phyloP scores from a whole-genome alignment of 2,797 vertebrate species.

The Epinephelus malabaricus region DNA sequence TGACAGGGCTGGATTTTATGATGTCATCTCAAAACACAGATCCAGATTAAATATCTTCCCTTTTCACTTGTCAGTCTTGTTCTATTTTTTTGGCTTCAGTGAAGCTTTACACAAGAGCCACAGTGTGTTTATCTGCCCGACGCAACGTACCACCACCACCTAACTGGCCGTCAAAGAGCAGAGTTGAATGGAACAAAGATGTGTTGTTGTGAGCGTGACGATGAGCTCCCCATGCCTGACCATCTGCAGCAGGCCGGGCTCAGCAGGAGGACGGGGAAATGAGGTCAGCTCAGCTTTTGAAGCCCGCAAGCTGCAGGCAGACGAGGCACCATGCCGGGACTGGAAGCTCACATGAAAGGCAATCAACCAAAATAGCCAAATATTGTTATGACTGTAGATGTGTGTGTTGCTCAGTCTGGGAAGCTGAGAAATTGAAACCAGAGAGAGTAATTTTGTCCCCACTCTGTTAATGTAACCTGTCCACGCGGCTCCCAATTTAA shows the following conservation, averaged over 20 bases:
- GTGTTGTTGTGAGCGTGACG: constrained; percentile 62
- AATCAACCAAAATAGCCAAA: constrained; percentile 76
- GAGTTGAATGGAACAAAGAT: constrained; percentile 73
- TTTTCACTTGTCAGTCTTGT: background rate
- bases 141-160: constrained; percentile 18
- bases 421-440: constrained; percentile 41
- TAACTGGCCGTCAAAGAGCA: constrained; percentile 54
- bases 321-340: constrained; percentile 69
- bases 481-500: constrained; percentile 22
- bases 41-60: background rate
- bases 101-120: background rate
- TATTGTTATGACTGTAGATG: constrained; percentile 55
- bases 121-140: background rate
- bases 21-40: constrained; percentile 31
- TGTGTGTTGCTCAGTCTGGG: constrained; percentile 52
- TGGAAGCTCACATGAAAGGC: constrained; percentile 76
- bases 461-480: constrained; percentile 34
- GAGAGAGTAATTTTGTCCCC: constrained; percentile 34
- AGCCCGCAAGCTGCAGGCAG: constrained; percentile 75
- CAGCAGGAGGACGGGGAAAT: constrained; percentile 78
- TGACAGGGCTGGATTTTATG: background rate
- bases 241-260: constrained; percentile 70
- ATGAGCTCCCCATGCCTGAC: constrained; percentile 67
- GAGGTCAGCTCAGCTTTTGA: constrained; percentile 83
- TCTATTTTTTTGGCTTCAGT: background rate